Base-by-base conservation (phyloP, 2,797 vertebrate genomes). In the Notamacropus eugenii region DNA sequence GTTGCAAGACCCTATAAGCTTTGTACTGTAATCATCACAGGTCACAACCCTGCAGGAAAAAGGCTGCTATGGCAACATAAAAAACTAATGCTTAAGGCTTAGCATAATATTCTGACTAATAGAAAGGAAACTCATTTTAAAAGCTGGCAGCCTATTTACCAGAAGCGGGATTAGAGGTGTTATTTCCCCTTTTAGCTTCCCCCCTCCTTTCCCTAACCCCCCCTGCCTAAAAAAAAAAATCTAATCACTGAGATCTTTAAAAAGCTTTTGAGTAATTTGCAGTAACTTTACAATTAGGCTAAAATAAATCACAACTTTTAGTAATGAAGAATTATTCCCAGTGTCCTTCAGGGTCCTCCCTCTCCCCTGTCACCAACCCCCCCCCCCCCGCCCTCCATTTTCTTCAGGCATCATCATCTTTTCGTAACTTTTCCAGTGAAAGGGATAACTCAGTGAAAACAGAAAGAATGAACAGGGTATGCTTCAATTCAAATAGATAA, bases 21-120 rank as follows among this genome's bases (percentile, higher is more conserved):
- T 99, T 99, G 99, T 99, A 99, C 99, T 99, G 99, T 99, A 99
- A 99, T 99, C 99, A 99, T 99, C 99, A 99, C 99, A 99, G 99
- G 99, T 99, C 99, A 99, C 99, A 99, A 99, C 99, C 99, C 99
- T 99, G 99, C 99, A 99, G 99, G 99, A 99, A 99, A 99, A 99
- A 99, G 99, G 99, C 99, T 99, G 99, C 99, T 99, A 99, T 99
- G 99, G 99, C 99, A 99, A 99, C 99, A 99, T 99, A 99, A 99
- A 99, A 99, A 99, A 99, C 99, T 99, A 99, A 99, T 99, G 99
- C 99, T 99, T 99, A 99, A 99, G 99, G 99, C 99, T 99, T 99
- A 99, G 99, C 99, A 99, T 99, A 99, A 99, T 99, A 99, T 99
- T 99, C 99, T 98, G 98, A 99, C 99, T 98, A 99, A 99, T 99